Conservation (phyloP, 2,797 vertebrate genomes). For the Dermochelys coriacea region DNA sequence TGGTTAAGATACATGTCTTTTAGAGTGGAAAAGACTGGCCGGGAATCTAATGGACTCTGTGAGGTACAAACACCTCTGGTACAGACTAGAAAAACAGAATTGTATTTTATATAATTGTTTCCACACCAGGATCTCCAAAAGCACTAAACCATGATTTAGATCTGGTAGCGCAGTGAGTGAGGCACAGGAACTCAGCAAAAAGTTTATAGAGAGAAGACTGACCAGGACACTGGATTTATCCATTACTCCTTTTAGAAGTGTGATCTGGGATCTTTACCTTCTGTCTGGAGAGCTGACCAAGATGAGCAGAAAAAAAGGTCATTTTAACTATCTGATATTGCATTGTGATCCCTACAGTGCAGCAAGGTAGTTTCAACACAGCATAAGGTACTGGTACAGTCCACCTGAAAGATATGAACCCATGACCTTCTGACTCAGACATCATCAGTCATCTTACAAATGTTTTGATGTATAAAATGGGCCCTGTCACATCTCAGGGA, state of each 20-base stretch:
- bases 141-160: not conserved
- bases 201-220: not conserved
- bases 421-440: not conserved
- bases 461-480: not conserved
- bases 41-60: rapidly evolving
- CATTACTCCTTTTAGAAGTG: slow-evolving; percentile 3
- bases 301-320: not conserved
- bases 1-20: not conserved
- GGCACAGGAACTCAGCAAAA: not conserved
- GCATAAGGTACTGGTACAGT: not conserved
- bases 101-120: not conserved
- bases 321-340: not conserved
- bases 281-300: not conserved
- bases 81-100: not conserved
- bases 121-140: not conserved
- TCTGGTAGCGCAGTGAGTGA: not conserved
- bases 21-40: not conserved
- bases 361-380: not conserved
- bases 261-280: slow-evolving; percentile 2
- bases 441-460: not conserved
- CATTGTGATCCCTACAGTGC: not conserved
- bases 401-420: not conserved
- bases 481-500: not conserved
- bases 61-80: not conserved
- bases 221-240: not conserved